Base-by-base conservation (phyloP, 1,140 invertebrate genomes). In the Drosophila nigrodunni region DNA sequence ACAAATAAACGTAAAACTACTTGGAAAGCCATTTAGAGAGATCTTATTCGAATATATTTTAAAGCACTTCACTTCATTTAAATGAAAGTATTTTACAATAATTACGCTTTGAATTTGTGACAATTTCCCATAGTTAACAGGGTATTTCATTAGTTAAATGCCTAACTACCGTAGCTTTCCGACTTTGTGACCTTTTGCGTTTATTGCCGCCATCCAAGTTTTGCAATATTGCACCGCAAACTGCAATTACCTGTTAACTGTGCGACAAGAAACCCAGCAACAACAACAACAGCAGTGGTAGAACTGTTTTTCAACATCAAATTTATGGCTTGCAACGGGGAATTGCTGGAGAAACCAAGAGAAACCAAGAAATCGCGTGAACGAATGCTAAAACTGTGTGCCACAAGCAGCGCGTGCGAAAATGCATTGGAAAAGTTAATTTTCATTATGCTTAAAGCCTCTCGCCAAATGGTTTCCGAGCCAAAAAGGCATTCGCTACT, bases 361-460 rank as follows among this genome's bases (percentile, higher is more conserved):
- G 13, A 52, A 72, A 37, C 25, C 49, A n/a, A 8, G 15, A 66
- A 62, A 77, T 77, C 41, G 74, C 70, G 43, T 66, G 62, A 50
- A 59, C 58, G 58, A 73, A 72, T 67, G 73, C 44, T 52, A 61
- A 74, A 62, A 69, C 35, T 73, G 72, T 10, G 43, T 52, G 65
- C 35, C 15, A 21, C 7, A 8, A 18, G 52, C 35, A 62, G 37
- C 34, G 46, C 43, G 73, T 25, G 35, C 25, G 52, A 64, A 78
- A 82, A 70, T 74, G 73, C 70, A 88, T 80, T 66, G 77, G 70
- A 49, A 80, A 88, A 88, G 83, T 89, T 88, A 74, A 88, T 88
- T 88, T 80, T 88, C 77, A 83, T 88, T 88, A 83, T 66, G 46
- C 41, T 62, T 62, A 69, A 76, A 60, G 76, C 80, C 73, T 54